Base-by-base conservation (phyloP, 2,797 vertebrate species). In the Microhierax caerulescens region DNA sequence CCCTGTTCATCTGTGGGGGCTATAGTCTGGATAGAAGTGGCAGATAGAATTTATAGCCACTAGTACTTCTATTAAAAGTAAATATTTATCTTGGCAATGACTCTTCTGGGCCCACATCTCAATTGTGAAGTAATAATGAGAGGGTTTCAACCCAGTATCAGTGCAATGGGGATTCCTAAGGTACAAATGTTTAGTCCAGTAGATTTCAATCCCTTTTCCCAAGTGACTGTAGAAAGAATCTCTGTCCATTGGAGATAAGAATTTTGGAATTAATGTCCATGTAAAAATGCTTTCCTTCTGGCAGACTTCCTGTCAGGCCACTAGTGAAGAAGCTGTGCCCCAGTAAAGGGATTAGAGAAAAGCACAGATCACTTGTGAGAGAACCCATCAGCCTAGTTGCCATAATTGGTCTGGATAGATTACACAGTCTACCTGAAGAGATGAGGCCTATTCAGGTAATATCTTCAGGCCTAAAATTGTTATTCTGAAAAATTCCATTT, bases 181-280 rank as follows among this genome's bases (percentile, higher is more conserved):
- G 45, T 84, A 84, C 53, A 93, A 93, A 81, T 47, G 13, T 86
- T 86, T 73, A 77, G 79, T 86, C 65, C 73, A 84, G 79, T 23
- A 83, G 24, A 57, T 59, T 90, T 86, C 92, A 94, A 94, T 85
- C 53, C 60, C 24, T 95, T 96, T 95, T 88, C 93, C 87, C 61
- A 75, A 43, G 60, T 88, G 95, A 72, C 72, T 56, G 72, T 48
- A 57, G 79, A 68, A 91, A 85, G 78, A 91, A 77, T 93, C 72
- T 95, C 82, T 95, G 90, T 94, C 60, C 72, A 70, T 68, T 81
- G 51, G 48, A 96, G 81, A 93, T 92, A 94, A 95, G 87, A 57
- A 86, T 94, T 96, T 95, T 91, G 61, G 54, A 96, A 86, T 97
- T 96, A 94, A 90, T 54, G 65, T 28, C n/a, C 59, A 28, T 88